Percentiles rank a stretch among this genome's conserved stretches.
These are phyloP conservation scores for Apoda limacodes DNA, from an alignment of 2,888 invertebrate genomes.

Conservation along the genomic window DNA sequence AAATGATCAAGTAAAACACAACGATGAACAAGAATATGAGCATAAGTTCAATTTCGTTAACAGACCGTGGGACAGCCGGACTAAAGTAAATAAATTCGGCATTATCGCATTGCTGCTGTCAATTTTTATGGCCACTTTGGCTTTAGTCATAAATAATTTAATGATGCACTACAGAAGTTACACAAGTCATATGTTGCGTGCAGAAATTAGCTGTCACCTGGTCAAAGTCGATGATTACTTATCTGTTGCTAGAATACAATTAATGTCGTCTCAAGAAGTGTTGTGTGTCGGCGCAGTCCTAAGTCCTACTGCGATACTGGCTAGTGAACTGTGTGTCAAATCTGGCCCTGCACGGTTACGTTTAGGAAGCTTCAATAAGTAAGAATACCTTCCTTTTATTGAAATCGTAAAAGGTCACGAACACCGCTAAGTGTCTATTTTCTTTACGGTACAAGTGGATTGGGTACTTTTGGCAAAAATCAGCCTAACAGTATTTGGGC, in stretches of 20 bases:
- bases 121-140: constrained; percentile 38
- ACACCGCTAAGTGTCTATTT: too few relatives aligned
- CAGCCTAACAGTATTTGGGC: too few relatives aligned
- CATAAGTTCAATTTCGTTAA: constrained; percentile 44
- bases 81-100: constrained; percentile 39
- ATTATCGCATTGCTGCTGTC: constrained; percentile 34
- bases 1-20: constrained; percentile 31
- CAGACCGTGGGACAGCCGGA: constrained; percentile 50
- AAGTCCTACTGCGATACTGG: constrained; percentile 35
- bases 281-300: constrained; percentile 51
- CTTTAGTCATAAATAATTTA: constrained; percentile 36
- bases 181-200: constrained; percentile 12
- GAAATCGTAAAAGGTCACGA: too few relatives aligned
- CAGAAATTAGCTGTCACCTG: constrained; percentile 36
- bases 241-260: constrained; percentile 46
- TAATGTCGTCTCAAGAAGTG: constrained; percentile 34
- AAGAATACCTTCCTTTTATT: too few relatives aligned
- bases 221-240: constrained; percentile 37
- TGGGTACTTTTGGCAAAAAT: too few relatives aligned
- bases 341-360: constrained; percentile 40
- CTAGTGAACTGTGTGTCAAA: constrained; percentile 40
- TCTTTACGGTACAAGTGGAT: too few relatives aligned
- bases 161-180: constrained; percentile 36
- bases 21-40: constrained; percentile 27
- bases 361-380: constrained; percentile 39